phyloP scores from a whole-genome alignment of 2,113 vertebrate species.

The Oreocharis arfaki region DNA sequence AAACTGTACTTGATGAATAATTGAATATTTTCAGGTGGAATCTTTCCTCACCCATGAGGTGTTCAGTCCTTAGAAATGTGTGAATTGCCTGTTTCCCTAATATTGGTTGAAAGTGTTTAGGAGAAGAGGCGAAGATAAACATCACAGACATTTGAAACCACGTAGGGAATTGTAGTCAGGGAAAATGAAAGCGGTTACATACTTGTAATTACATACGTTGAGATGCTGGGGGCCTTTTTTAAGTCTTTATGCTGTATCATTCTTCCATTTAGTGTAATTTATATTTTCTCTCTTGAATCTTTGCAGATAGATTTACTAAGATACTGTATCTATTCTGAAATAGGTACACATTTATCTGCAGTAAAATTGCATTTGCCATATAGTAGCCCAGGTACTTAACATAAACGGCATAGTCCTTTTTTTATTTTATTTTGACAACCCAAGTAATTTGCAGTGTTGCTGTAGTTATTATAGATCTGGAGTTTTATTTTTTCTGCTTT shows the following conservation, averaged over 20 bases:
- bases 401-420: background rate
- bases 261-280: conserved; percentile 28
- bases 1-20: background rate
- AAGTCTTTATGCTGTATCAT: background rate
- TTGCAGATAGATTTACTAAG: background rate
- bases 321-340: background rate
- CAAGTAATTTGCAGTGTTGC: background rate
- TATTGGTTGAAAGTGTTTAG: background rate
- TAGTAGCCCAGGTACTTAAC: background rate
- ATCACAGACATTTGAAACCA: background rate
- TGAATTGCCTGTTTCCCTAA: background rate
- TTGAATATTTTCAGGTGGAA: background rate
- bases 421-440: background rate
- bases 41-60: background rate
- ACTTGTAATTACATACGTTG: too few relatives aligned
- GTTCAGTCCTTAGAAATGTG: background rate
- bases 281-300: background rate
- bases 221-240: background rate
- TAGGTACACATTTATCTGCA: background rate
- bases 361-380: background rate
- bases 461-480: background rate
- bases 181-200: conserved; percentile 2
- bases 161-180: background rate
- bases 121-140: background rate
- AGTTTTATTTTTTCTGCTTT: background rate